phyloP scores from a whole-genome alignment of 2,888 invertebrate species.

The Agrochola circellaris region DNA sequence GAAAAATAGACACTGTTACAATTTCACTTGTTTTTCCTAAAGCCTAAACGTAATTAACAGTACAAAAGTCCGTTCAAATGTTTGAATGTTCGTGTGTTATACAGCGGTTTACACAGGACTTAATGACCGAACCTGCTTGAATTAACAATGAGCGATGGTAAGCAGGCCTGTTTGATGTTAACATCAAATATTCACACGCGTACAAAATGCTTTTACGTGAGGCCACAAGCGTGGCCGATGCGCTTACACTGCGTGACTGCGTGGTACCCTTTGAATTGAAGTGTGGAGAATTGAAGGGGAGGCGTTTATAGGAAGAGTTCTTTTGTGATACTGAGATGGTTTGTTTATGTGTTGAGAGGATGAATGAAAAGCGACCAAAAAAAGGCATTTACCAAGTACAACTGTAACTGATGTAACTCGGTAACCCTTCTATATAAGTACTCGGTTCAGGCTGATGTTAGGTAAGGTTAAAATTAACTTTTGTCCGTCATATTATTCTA shows the following conservation, averaged over 20 bases:
- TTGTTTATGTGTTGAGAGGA: too few relatives aligned
- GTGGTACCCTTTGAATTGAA: not conserved
- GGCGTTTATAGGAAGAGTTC: not conserved
- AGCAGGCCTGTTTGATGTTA: constrained; percentile 52
- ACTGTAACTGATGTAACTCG: too few relatives aligned
- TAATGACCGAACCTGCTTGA: constrained; percentile 41
- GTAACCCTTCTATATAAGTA: too few relatives aligned
- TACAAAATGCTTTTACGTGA: constrained; percentile 63
- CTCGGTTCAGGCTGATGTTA: too few relatives aligned
- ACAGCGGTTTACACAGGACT: constrained; percentile 14
- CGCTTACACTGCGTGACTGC: constrained; percentile 12
- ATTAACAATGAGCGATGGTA: constrained; percentile 58
- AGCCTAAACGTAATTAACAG: constrained; percentile 5
- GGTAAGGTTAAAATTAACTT: too few relatives aligned
- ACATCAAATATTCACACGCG: constrained; percentile 60
- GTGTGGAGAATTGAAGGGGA: not conserved
- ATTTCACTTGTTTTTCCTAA: too few relatives aligned
- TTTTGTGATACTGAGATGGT: not conserved
- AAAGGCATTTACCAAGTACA: too few relatives aligned
- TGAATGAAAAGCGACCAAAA: not conserved
- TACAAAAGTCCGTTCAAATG: not conserved
- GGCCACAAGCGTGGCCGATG: constrained; percentile 22
- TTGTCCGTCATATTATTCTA: too few relatives aligned
- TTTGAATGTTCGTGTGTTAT: constrained; percentile 14
- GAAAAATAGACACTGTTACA: too few relatives aligned